phyloP scores from a whole-genome alignment of 2,888 invertebrate genomes.

The Criorhina ranunculi region DNA sequence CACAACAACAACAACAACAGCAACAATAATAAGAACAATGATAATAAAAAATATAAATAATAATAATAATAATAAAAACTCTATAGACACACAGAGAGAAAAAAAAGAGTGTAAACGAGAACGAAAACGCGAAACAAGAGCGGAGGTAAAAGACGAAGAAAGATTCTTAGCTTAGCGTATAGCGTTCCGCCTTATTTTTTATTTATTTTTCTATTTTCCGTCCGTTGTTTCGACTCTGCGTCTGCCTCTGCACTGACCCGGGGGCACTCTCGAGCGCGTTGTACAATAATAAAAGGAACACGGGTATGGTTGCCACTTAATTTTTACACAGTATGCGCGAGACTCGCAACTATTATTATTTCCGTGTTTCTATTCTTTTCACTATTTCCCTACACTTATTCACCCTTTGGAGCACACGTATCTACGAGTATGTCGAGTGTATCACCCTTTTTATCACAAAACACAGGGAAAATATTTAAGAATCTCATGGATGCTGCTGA shows the following conservation, averaged over 20 bases:
- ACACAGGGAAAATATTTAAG: slow-evolving; percentile 52
- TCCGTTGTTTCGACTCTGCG: slow-evolving; percentile 34
- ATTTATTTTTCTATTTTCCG: slow-evolving; percentile 25
- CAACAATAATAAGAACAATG: slow-evolving; percentile 31
- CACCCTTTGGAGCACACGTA: slow-evolving; percentile 59
- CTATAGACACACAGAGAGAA: slow-evolving; percentile 16
- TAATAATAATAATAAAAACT: slow-evolving; percentile 8
- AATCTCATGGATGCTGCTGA: slow-evolving; percentile 66
- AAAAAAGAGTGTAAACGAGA: background rate
- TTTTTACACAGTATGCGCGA: slow-evolving; percentile 66
- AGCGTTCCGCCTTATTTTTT: slow-evolving; percentile 63
- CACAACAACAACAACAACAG: slow-evolving; percentile 31
- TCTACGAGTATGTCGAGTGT: slow-evolving; percentile 60
- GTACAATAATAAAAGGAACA: slow-evolving; percentile 50
- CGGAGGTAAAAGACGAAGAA: background rate
- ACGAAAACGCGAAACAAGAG: slow-evolving; percentile 1
- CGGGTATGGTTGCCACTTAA: slow-evolving; percentile 58
- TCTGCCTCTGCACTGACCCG: slow-evolving; percentile 44
- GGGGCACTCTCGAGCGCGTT: slow-evolving; percentile 64
- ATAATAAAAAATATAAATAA: slow-evolving; percentile 21
- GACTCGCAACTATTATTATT: slow-evolving; percentile 65
- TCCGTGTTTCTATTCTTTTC: slow-evolving; percentile 74
- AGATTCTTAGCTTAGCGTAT: slow-evolving; percentile 45
- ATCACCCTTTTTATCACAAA: slow-evolving; percentile 70
- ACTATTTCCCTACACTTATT: slow-evolving; percentile 52